Base-by-base conservation (phyloP, 2,888 invertebrate species). In the Scaptomyza flava region DNA sequence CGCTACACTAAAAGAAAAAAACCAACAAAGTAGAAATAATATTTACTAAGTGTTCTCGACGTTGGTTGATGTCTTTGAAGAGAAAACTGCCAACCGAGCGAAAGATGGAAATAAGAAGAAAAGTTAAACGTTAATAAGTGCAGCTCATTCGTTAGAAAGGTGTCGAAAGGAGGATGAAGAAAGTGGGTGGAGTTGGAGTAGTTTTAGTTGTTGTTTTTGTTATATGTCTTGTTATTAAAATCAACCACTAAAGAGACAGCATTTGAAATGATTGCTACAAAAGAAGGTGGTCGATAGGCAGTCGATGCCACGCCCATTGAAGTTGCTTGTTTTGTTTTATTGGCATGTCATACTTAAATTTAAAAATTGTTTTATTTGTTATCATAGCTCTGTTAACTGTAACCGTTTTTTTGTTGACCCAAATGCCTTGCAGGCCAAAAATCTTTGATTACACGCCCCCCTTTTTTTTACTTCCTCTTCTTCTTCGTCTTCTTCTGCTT, bases 391-490 rank as follows among this genome's bases (percentile, higher is more conserved):
- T 36, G 47, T 8, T 12, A 31, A 51, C 20, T 36, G 38, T 17
- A 45, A 38, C 17, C 23, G 36, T 42, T 42, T 14, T 47, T 56
- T 23, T 42, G 54, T 58, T 72, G 78, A 71, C 65, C 77, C 67
- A 78, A 73, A 75, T 74, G 63, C 51, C 76, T 70, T 66, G 51
- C 59, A 47, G 74, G 65, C 64, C 23, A 64, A 57, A 66, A 66
- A 66, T 69, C 62, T 64, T 45, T 27, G 57, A 59, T 34, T 50
- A 50, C 43, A 64, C 69, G 54, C 72, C 72, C 63, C 48, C 47
- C 54, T 72, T 27, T 27, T 27, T 27, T 27, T 27, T 6, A 6
- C 17, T 4, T 41, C 52, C 56, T 34, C 48, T 7, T 7, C 23
- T 50, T n/a, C n/a, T 17, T 8, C 34, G n/a, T 69, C 46, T 41